These are phyloP conservation scores for Tetramorium simillimum DNA, from an alignment of 1,140 invertebrate genomes.

Conservation along the genomic window DNA sequence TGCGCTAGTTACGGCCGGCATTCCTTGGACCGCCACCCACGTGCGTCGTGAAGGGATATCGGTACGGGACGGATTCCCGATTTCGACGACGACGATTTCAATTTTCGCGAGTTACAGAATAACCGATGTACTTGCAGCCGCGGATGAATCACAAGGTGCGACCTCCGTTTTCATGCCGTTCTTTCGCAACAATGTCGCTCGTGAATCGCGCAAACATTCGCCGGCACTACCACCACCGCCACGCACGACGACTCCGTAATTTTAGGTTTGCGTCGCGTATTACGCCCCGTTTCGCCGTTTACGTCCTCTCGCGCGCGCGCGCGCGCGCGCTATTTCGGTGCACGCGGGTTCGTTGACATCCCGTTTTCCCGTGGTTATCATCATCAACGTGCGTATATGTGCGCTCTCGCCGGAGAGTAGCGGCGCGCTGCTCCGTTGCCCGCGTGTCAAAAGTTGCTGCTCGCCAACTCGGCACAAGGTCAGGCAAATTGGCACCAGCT, in stretches of 20 bases:
- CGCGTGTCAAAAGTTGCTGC: conserved; percentile 61
- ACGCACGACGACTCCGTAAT: conserved; percentile 44
- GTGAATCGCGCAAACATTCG: conserved; percentile 17
- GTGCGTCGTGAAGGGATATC: neutral
- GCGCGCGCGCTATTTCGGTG: conserved; percentile 44
- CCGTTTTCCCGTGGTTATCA: conserved; percentile 21
- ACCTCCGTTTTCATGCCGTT: conserved; percentile 14
- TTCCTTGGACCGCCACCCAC: conserved; percentile 70
- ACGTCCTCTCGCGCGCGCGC: conserved; percentile 15
- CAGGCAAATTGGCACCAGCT: conserved; percentile 71
- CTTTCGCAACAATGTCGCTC: conserved; percentile 36
- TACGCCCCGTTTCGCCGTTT: conserved; percentile 45
- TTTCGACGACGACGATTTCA: neutral
- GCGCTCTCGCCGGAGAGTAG: neutral
- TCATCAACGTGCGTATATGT: neutral
- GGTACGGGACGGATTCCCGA: neutral
- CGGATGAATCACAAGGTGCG: neutral
- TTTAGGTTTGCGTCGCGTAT: conserved; percentile 50
- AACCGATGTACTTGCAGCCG: neutral
- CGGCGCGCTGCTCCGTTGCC: neutral
- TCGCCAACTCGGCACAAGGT: conserved; percentile 71
- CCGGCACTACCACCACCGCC: neutral
- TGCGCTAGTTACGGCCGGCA: conserved; percentile 77
- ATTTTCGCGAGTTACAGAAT: neutral
- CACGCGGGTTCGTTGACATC: conserved; percentile 54